Evolutionary conservation across 2,113 vertebrate species (phyloP).

Genomic region (Pleuronectes platessa): DNA sequence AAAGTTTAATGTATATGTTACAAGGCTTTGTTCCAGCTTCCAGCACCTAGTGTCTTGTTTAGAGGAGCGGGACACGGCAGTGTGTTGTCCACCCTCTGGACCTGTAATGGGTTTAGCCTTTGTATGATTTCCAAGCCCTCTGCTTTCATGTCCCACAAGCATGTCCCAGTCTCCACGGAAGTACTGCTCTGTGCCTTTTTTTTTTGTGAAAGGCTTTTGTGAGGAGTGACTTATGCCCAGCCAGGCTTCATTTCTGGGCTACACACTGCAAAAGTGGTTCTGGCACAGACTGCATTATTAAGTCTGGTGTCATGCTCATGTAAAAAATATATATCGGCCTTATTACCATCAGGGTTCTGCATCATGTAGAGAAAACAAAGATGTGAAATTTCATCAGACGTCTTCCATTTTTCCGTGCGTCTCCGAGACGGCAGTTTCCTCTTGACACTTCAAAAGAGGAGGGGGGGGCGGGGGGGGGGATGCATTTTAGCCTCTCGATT

Average conservation of each 20-base stretch:
- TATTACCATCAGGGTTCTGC: conserved; percentile 54
- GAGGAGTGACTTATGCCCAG: conserved; percentile 22
- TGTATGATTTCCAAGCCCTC: conserved; percentile 81
- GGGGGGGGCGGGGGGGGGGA: too few relatives aligned
- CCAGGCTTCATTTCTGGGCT: conserved; percentile 42
- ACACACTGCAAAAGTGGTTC: conserved; percentile 48
- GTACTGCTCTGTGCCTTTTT: conserved; percentile 44
- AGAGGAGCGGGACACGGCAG: conserved; percentile 82
- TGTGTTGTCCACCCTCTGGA: conserved; percentile 83
- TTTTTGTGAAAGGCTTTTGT: conserved; percentile 42
- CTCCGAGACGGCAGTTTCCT: conserved; percentile 37
- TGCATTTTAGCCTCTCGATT: conserved; percentile 48
- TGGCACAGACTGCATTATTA: conserved; percentile 50
- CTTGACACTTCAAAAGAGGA: conserved; percentile 44
- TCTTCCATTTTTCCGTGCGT: conserved; percentile 43
- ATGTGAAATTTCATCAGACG: conserved; percentile 62
- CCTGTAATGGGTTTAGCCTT: conserved; percentile 86
- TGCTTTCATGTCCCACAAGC: conserved; percentile 83
- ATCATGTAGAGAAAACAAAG: conserved; percentile 60
- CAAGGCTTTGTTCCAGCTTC: conserved; percentile 88
- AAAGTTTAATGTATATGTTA: conserved; percentile 93
- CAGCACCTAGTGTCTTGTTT: conserved; percentile 88
- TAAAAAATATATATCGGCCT: conserved; percentile 27
- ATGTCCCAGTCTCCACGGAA: conserved; percentile 75
- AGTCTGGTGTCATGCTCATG: conserved; percentile 59